Evolutionary conservation across 2,113 vertebrate genomes (phyloP), one percentile per base, ranked within the genome.

Genomic region (Dicerorhinus sumatrensis): DNA sequence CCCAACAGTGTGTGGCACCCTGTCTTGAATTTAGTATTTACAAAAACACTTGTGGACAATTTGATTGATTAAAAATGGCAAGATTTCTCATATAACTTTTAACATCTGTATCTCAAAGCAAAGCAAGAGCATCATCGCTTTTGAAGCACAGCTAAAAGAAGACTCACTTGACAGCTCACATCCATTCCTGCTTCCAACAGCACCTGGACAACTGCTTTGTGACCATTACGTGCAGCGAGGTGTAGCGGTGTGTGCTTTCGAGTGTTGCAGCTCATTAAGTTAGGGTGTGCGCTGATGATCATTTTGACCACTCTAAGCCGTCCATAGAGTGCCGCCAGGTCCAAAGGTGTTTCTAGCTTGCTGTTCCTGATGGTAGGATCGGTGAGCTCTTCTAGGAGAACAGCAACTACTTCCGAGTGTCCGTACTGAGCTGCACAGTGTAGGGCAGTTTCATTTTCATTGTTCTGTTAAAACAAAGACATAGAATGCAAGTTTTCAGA

Each of bases 361-460:
- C 99, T 99, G 98, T 99, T 99, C 91, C 99, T 99, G 99, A 99
- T 99, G 29, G 99, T 99, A 39, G 99, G 99, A 97, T 99, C 99
- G 0, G 99, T 99, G 92, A 99, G 99, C 98, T 99, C 99, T 97
- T 99, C 99, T 7, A 99, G 99, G 83, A 99, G 99, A 95, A 99
- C 99, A 9, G 99, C 99, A 54, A 99, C 99, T 77, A 99, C 99
- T 93, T 99, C 99, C 0, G 99, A 99, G 98, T 99, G 99, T 93
- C 99, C 99, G 2, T 99, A 99, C 58, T 99, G 99, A 70, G 99
- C 99, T 0, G 99, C 99, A 91, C 99, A 99, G 97, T 99, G 99
- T 18, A 99, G 98, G 0, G 99, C 99, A 0, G 99, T 99, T 98
- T 99, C 99, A 70, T 99, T 99, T 99, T 99, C 99, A 54, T 99